Percentiles rank a stretch among this genome's conserved stretches.
Conservation (phyloP, 2,888 invertebrate species). For the Theretra japonica region DNA sequence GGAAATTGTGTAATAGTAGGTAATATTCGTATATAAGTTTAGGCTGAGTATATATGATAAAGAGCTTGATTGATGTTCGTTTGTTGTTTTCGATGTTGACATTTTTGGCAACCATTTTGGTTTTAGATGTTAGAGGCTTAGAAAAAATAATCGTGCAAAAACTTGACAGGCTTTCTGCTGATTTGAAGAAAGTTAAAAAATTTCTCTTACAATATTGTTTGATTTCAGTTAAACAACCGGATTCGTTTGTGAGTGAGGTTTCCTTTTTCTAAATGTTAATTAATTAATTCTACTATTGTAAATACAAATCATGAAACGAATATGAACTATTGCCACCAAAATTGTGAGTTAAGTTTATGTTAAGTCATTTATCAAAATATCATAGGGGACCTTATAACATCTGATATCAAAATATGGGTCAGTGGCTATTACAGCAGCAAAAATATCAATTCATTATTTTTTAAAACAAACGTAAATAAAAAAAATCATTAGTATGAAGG, state of each 20-base stretch:
- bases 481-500: constrained; percentile 65
- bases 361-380: neutral
- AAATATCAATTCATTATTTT: constrained; percentile 26
- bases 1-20: constrained; percentile 54
- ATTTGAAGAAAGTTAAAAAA: too few species aligned
- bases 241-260: neutral
- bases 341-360: neutral
- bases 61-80: neutral
- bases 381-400: neutral
- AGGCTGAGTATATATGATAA: neutral
- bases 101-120: neutral
- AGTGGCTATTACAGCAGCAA: constrained; percentile 8
- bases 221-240: neutral
- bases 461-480: constrained; percentile 41
- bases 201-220: too few species aligned
- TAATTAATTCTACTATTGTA: too few species aligned
- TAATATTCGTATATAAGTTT: constrained; percentile 21
- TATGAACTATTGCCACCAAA: neutral
- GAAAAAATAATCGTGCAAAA: too few species aligned
- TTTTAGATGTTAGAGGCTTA: neutral
- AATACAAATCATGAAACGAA: too few species aligned
- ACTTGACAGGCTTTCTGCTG: too few species aligned
- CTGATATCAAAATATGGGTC: constrained; percentile 8
- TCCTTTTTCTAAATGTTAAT: neutral
- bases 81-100: neutral